Evolutionary conservation across 2,888 invertebrate genomes (phyloP).

Genomic region (Metalampra italica): DNA sequence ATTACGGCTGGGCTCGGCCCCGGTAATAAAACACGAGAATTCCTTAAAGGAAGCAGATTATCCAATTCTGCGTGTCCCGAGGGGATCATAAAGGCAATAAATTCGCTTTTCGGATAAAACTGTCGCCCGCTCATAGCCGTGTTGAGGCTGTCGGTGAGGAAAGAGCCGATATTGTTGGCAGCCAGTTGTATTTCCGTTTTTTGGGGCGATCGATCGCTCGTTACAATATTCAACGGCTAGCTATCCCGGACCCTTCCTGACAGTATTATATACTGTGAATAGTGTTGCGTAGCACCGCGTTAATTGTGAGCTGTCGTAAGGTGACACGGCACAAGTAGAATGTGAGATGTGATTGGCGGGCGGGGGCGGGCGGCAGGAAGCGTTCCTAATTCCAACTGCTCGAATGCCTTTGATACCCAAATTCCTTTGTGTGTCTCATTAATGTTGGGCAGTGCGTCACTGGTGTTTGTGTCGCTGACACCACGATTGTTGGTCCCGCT

Average conservation of each 20-base stretch:
- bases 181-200: background rate
- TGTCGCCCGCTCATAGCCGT: constrained; percentile 8
- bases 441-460: constrained; percentile 1
- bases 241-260: constrained; percentile 2
- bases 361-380: background rate
- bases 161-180: background rate
- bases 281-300: background rate
- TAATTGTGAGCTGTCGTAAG: background rate
- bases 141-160: constrained; percentile 4
- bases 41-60: constrained; percentile 20
- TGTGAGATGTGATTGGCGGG: background rate
- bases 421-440: constrained; percentile 5
- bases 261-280: background rate
- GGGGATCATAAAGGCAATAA: constrained; percentile 26
- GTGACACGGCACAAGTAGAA: background rate
- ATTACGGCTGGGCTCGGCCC: constrained; percentile 8
- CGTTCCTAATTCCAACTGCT: background rate
- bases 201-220: constrained; percentile 10
- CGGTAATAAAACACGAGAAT: constrained; percentile 19
- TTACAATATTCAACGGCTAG: constrained; percentile 6
- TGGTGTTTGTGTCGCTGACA: constrained; percentile 6
- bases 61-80: constrained; percentile 21
- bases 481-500: constrained; percentile 14
- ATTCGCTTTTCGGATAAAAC: constrained; percentile 17
- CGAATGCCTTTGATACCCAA: background rate